Evolutionary conservation across 92 coral and sea anemone genomes (phyloP), one percentile per base, ranked within the genome.

Genomic region (Phenganax stokvisi): DNA sequence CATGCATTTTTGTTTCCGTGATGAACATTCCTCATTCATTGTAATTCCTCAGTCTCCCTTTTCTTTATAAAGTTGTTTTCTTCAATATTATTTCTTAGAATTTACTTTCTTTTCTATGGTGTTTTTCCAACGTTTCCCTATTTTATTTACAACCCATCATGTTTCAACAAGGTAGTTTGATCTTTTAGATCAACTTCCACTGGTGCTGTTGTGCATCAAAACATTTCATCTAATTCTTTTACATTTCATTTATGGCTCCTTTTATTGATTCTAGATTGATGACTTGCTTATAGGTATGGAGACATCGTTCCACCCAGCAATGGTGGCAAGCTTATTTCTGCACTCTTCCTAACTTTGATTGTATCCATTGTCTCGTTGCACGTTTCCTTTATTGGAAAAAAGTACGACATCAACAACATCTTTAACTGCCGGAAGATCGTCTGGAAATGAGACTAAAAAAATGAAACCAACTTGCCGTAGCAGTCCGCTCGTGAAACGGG

Each of bases 311-410:
- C 98, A 0, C 78, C 87, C 27, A 93, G 97, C 25, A 91, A 89
- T 20, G 92, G 92, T 51, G 98, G 98, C 28, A 94, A 94, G 78
- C 89, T 94, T 56, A 96, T 94, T 53, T 96, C 97, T 37, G 92
- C 97, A 77, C 79, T 94, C 61, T 94, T 96, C 81, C 92, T 96
- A 17, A 86, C 92, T 69, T 91, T 96, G 76, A 97, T 94, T 56
- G 98, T 94, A n/a, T 88, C 91, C 70, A 93, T 94, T 63, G 92
- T 94, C 73, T 96, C 98, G n/a, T 80, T 94, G 6, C 98, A 97
- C 51, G 98, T 94, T 20, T 97, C 98, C 3, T 96, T 94, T 57
- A 94, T 94, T 69, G 98, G 64, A 63, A 73, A n/a, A 78, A 78
- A 64, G n/a, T 78, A 52, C 73, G 62, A 16, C 82, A 78, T 63